Evolutionary conservation across 2,113 vertebrate species (phyloP).

Genomic region (Podarcis muralis): DNA sequence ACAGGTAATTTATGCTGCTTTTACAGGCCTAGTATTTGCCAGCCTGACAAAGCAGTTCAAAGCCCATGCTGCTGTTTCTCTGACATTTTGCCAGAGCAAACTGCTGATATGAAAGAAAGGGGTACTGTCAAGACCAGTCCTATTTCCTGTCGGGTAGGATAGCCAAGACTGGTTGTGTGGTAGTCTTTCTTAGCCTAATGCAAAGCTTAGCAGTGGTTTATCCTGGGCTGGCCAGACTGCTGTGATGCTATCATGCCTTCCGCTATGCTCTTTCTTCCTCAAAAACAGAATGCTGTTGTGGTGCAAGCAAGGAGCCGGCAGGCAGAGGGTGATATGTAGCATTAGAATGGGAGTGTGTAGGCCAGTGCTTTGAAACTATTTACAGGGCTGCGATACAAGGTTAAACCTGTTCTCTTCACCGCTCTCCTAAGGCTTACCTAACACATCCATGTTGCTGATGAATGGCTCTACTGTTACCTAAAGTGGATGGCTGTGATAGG

Average conservation of each 20-base stretch:
- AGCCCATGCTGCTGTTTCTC: background rate
- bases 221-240: background rate
- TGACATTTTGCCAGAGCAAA: background rate
- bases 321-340: background rate
- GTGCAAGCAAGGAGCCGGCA: background rate
- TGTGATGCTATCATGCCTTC: background rate
- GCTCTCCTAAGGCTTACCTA: slow-evolving; percentile 19
- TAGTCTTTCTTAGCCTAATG: background rate
- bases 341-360: background rate
- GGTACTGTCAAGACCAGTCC: too few relatives aligned
- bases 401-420: slow-evolving; percentile 38
- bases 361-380: background rate
- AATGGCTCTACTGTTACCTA: slow-evolving; percentile 58
- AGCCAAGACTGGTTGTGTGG: background rate
- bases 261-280: background rate
- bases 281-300: background rate
- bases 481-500: slow-evolving; percentile 52
- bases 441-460: slow-evolving; percentile 58
- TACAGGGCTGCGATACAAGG: background rate
- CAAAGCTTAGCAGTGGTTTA: background rate
- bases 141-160: background rate
- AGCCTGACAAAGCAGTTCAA: background rate
- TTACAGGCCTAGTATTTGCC: background rate
- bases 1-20: background rate
- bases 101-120: background rate